Conservation (phyloP, 1,140 invertebrate species). For the Procambarus clarkii region DNA sequence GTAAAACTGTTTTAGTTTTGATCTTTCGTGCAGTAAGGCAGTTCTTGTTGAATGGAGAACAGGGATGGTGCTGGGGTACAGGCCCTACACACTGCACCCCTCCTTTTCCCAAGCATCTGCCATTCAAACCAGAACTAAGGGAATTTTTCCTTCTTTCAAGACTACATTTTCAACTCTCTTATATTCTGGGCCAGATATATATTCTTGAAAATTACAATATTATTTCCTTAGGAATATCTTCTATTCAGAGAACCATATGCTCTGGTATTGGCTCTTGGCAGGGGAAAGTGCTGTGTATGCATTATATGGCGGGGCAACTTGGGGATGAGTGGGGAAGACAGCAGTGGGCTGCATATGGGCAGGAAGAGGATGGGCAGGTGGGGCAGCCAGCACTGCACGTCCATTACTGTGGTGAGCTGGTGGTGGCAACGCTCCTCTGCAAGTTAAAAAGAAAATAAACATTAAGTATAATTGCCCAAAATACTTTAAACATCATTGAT, state of each 20-base stretch:
- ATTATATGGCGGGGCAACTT: slow-evolving; percentile 77
- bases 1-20: slow-evolving; percentile 24
- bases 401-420: slow-evolving; percentile 88
- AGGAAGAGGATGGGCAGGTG: slow-evolving; percentile 85
- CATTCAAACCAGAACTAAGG: neutral
- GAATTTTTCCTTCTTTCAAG: neutral
- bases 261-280: slow-evolving; percentile 84
- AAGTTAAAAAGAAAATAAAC: too few relatives aligned
- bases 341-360: slow-evolving; percentile 87
- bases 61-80: neutral
- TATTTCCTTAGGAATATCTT: neutral
- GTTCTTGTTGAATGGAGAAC: slow-evolving; percentile 9
- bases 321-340: slow-evolving; percentile 82
- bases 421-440: slow-evolving; percentile 85
- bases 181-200: neutral
- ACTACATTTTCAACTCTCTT: neutral
- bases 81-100: slow-evolving; percentile 33
- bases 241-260: slow-evolving; percentile 86
- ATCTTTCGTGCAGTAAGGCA: slow-evolving; percentile 1
- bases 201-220: neutral
- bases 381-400: slow-evolving; percentile 84
- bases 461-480: too few relatives aligned
- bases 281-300: slow-evolving; percentile 85
- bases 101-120: neutral
- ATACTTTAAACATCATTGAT: too few relatives aligned